Evolutionary conservation across 1,140 invertebrate genomes (phyloP).

Genomic region (Drosophila oshimai): DNA sequence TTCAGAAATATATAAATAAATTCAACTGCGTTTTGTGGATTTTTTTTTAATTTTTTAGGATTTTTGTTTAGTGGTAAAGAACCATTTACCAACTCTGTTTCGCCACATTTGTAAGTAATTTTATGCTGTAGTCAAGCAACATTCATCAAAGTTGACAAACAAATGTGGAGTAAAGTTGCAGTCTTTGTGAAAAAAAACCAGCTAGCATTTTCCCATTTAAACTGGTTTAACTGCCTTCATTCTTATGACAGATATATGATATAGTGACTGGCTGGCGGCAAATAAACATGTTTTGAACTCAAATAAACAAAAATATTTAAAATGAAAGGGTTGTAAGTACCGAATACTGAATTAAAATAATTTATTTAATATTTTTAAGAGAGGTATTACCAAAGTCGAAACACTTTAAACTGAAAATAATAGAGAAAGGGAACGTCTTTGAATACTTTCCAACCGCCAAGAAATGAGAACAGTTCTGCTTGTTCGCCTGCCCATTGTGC

Average conservation of each 20-base stretch:
- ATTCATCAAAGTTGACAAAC: neutral
- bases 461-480: slow-evolving; percentile 42
- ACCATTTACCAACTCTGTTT: too few species aligned
- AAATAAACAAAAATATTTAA: too few species aligned
- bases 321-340: too few species aligned
- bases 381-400: neutral
- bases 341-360: too few species aligned
- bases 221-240: neutral
- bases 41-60: too few species aligned
- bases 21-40: too few species aligned
- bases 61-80: too few species aligned
- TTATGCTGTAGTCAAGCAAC: neutral
- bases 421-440: slow-evolving; percentile 33
- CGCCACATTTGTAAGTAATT: too few species aligned
- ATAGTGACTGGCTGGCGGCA: neutral
- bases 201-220: neutral
- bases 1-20: neutral
- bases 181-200: neutral
- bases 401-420: neutral
- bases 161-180: neutral
- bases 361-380: neutral
- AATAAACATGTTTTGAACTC: neutral
- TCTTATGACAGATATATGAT: slow-evolving; percentile 4
- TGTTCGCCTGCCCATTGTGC: slow-evolving; percentile 2
- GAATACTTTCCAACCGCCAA: slow-evolving; percentile 25